Percentiles rank a stretch among this genome's conserved stretches.
These are phyloP conservation scores for Cataglyphis hispanica DNA, from an alignment of 1,140 invertebrate genomes.

Conservation along the genomic window DNA sequence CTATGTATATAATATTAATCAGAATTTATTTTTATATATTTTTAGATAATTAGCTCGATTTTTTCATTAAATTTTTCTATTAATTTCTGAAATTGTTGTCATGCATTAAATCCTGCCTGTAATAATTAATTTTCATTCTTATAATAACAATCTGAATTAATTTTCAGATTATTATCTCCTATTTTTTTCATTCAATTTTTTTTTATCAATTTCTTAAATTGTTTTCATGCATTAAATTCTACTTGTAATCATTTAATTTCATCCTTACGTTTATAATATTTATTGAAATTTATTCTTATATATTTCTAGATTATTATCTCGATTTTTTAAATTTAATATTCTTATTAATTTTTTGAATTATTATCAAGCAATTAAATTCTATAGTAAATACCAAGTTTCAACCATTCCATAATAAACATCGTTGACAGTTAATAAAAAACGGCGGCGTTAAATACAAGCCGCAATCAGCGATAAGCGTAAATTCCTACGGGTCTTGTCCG, in stretches of 20 bases:
- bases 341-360: constrained; percentile 14
- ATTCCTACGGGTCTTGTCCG: constrained; percentile 39
- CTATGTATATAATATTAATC: neutral
- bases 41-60: neutral
- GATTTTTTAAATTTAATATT: neutral
- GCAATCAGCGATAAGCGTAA: constrained; percentile 48
- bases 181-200: no score
- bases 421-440: constrained; percentile 13
- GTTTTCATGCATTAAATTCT: no score
- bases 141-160: no score
- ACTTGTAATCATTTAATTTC: neutral
- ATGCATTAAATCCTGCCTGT: no score
- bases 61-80: neutral
- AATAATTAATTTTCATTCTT: no score
- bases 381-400: no score
- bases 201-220: no score
- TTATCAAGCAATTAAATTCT: neutral
- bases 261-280: neutral
- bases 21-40: neutral
- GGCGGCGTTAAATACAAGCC: constrained; percentile 36
- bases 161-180: no score
- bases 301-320: neutral
- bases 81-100: constrained; percentile 17
- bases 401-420: constrained; percentile 18
- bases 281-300: neutral